phyloP scores from a whole-genome alignment of 1,140 invertebrate genomes.

The Lamellibrachia luymesi region DNA sequence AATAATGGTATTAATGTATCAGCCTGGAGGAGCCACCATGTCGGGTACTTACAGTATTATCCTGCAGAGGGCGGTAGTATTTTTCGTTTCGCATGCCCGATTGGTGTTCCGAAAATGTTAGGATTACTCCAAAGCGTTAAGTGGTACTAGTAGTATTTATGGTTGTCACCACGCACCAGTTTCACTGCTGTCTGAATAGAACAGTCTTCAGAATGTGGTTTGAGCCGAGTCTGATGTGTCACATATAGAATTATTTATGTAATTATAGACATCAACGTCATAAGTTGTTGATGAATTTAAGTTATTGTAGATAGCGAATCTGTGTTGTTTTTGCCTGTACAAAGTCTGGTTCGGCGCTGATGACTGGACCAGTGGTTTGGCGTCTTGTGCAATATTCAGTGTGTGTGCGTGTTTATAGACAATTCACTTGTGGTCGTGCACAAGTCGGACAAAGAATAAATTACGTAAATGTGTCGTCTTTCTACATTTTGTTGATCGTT shows the following conservation, averaged over 20 bases:
- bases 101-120: background rate
- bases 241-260: background rate
- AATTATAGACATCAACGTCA: background rate
- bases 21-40: background rate
- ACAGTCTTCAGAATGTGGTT: background rate
- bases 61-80: background rate
- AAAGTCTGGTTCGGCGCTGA: background rate
- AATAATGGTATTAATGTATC: background rate
- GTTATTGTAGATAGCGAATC: background rate
- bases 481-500: background rate
- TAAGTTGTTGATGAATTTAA: background rate
- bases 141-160: background rate
- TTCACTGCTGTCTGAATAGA: background rate
- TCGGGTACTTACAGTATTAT: background rate
- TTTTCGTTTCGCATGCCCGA: background rate
- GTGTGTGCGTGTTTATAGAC: background rate
- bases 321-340: constrained; percentile 1
- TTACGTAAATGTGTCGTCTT: background rate
- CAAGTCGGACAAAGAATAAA: background rate
- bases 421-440: background rate
- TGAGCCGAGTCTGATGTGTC: background rate
- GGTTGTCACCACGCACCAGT: too few species aligned
- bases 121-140: background rate
- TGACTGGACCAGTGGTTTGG: background rate
- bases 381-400: background rate